These are phyloP conservation scores for Corythornis madagascariensis DNA, from an alignment of 2,113 vertebrate species.

Conservation along the genomic window DNA sequence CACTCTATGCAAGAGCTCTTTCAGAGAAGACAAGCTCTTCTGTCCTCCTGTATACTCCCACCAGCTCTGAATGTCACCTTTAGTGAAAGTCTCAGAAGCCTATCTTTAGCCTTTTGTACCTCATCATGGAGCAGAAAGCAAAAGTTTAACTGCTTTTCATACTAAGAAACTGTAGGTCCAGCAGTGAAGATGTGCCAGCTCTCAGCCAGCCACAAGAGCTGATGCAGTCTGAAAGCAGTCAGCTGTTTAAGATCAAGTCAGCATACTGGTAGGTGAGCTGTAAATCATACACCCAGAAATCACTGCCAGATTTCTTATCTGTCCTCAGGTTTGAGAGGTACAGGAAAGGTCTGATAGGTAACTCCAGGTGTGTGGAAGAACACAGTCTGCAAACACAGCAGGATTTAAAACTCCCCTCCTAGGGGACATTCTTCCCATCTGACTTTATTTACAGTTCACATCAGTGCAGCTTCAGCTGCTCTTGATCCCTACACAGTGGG, in stretches of 20 bases:
- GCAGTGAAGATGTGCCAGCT: not conserved
- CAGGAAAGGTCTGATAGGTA: not conserved
- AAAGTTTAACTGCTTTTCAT: not conserved
- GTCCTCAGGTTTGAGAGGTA: not conserved
- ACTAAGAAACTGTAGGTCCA: not conserved
- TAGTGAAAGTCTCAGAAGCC: not conserved
- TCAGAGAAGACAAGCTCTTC: not conserved
- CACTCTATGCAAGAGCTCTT: fast-evolving
- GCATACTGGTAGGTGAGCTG: not conserved
- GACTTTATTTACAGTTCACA: not conserved
- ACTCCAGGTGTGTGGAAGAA: not conserved
- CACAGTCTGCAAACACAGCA: not conserved
- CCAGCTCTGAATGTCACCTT: not conserved
- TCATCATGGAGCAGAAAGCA: not conserved
- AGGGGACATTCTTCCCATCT: not conserved
- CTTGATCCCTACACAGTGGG: fast-evolving
- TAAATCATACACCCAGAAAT: not conserved
- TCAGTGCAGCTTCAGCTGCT: fast-evolving
- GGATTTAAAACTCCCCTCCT: not conserved
- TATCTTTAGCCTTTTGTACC: not conserved
- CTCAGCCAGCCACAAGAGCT: not conserved
- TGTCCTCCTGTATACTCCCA: not conserved
- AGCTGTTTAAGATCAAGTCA: not conserved
- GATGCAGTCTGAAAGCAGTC: not conserved
- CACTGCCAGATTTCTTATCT: fast-evolving